Evolutionary conservation across 2,888 invertebrate genomes (phyloP).

Genomic region (Drosophila ezoana): DNA sequence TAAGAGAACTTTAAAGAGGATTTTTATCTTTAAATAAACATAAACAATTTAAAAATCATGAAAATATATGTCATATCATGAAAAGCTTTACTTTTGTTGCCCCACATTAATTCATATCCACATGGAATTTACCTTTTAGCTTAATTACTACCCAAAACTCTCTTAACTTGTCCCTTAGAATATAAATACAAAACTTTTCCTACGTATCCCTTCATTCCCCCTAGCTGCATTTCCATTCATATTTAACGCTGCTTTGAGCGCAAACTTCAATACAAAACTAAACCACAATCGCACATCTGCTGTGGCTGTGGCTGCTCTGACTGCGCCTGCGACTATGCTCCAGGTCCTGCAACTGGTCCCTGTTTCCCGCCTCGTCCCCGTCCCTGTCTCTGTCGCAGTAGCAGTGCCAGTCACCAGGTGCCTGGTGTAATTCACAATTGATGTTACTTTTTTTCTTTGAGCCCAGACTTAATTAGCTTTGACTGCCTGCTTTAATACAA

Average conservation of each 20-base stretch:
- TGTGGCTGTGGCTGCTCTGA: constrained; percentile 27
- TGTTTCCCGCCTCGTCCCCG: background rate
- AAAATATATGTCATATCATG: too few species aligned
- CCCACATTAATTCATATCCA: too few species aligned
- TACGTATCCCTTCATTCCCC: background rate
- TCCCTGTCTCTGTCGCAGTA: constrained; percentile 6
- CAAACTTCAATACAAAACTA: constrained; percentile 50
- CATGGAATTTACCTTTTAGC: too few species aligned
- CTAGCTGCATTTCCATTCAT: constrained; percentile 15
- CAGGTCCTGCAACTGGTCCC: background rate
- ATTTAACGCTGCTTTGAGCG: constrained; percentile 24
- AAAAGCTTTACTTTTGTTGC: too few species aligned
- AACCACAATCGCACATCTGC: constrained; percentile 56
- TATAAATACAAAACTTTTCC: background rate
- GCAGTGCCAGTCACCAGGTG: constrained; percentile 43
- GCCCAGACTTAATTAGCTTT: constrained; percentile 73
- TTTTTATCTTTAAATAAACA: too few species aligned
- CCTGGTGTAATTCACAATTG: constrained; percentile 37
- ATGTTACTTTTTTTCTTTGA: constrained; percentile 54
- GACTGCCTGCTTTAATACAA: constrained; percentile 60
- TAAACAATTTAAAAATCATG: too few species aligned
- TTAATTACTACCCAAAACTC: background rate
- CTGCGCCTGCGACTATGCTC: constrained; percentile 10
- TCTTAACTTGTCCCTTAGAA: background rate
- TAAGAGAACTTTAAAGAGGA: too few species aligned